Evolutionary conservation across 2,113 vertebrate species (phyloP), one percentile per base, ranked within the genome.

Genomic region (Microcebus jonahi): DNA sequence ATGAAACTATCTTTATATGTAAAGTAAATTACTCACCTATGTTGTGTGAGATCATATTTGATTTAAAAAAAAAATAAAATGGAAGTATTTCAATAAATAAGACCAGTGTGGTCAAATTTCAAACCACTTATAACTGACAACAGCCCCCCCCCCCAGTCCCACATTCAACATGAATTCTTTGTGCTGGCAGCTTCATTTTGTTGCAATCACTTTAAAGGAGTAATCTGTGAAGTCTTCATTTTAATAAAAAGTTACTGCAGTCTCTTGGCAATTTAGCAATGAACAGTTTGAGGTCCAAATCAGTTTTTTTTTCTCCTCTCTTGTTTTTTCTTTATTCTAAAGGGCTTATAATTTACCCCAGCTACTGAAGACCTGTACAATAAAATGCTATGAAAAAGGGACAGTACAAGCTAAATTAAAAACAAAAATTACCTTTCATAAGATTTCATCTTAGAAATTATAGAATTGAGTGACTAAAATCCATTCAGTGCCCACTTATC

Each of bases 371-470:
- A 84, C 18, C 34, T 55, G 6, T 12, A 2, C 11, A 75, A 83
- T 84, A 93, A 92, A 94, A 81, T 85, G 42, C 57, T 89, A 0
- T 6, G 53, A 55, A 55, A 55, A 55, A 18, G 53, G 53, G 17
- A 18, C 17, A 55, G 17, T 55, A 18, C 53, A 55, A 18, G 18
- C 53, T 18, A 55, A 55, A 55, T 55, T 48, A 48, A 48, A 48
- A 48, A 48, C 8, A 48, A 48, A 55, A 55, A 55, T 55, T 55
- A 55, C 17, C 53, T 55, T 55, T 55, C 53, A 55, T 55, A 55
- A 55, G 53, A 79, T 57, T 93, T 65, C 29, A 67, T 83, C 95
- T 95, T 77, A 89, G 90, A 93, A 95, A 91, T 1, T 39, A n/a
- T 80, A 91, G 91, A 79, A 55, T 23, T 53, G 61, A 79, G 61